Percentiles rank a stretch among this genome's conserved stretches.
Evolutionary conservation across 2,888 invertebrate genomes (phyloP).

Genomic region (Oscheius sp.): DNA sequence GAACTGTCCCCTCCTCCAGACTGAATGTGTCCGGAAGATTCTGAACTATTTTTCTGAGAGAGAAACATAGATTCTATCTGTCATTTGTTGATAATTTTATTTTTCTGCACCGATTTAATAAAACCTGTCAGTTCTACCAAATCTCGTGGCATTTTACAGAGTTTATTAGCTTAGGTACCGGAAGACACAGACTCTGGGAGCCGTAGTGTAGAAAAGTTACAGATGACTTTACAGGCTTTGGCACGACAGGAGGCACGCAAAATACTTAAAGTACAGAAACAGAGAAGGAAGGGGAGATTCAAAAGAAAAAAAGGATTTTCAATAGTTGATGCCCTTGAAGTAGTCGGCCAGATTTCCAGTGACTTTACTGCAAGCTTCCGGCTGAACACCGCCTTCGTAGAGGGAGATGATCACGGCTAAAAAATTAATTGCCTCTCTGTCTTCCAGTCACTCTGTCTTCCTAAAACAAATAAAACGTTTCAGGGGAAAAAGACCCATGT

Average conservation of each 20-base stretch:
- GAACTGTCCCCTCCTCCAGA: slow-evolving; percentile 13
- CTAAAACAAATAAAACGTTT: too few relatives aligned
- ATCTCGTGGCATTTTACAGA: background rate
- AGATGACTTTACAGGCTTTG: slow-evolving; percentile 9
- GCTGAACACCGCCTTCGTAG: slow-evolving; percentile 72
- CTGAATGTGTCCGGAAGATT: slow-evolving; percentile 2
- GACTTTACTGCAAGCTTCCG: slow-evolving; percentile 71
- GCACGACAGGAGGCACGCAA: slow-evolving; percentile 32
- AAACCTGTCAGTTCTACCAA: too few relatives aligned
- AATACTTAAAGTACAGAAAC: slow-evolving; percentile 25
- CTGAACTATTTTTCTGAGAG: background rate
- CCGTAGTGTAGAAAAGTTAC: slow-evolving; percentile 6
- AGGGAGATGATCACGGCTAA: slow-evolving; percentile 72
- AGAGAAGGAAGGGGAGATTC: background rate
- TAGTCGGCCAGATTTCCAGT: slow-evolving; percentile 73
- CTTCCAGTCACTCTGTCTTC: too few relatives aligned
- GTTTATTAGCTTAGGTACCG: slow-evolving; percentile 12
- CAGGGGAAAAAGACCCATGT: too few relatives aligned
- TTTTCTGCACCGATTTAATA: too few relatives aligned
- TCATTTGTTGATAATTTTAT: background rate
- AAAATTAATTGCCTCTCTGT: slow-evolving; percentile 28
- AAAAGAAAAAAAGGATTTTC: slow-evolving; percentile 31
- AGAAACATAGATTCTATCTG: background rate
- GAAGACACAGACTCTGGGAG: slow-evolving; percentile 25
- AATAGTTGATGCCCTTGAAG: slow-evolving; percentile 70